Evolutionary conservation across 2,113 vertebrate genomes (phyloP), one percentile per base, ranked within the genome.

Genomic region (Carettochelys insculpta): DNA sequence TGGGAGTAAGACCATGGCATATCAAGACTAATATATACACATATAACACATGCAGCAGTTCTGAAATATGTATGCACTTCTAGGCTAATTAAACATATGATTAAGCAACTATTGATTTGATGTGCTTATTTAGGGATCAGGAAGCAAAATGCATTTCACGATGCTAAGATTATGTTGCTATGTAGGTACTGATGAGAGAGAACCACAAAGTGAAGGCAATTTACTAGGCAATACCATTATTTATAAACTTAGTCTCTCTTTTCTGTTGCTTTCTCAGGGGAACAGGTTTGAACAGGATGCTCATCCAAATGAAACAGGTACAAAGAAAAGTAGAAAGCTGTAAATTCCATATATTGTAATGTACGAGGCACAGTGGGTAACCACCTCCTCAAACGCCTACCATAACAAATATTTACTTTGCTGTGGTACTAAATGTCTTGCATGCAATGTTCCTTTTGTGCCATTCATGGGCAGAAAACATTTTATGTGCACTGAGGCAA

Each of bases 61-160:
- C 87, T 77, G 90, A 92, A 95, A 83, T 93, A 53, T 22, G 11
- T 73, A 77, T 85, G 77, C 47, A n/a, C 91, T 93, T 95, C 92
- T 82, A 93, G 84, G 73, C 34, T 94, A 93, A 95, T 95, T 95
- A 95, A 90, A 76, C 94, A 85, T 94, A 92, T 85, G 77, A 43
- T 95, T 96, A 95, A 94, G 93, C 77, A 93, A 92, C 93, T 95
- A 95, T 93, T 96, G 82, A 95, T 94, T 95, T 95, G 77, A 91
- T 95, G 80, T 79, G 58, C 82, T 90, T 84, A 93, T 90, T 2
- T 1, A 87, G 82, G 82, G 68, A 80, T 88, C 50, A 91, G 77
- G 95, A 81, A 52, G 68, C 83, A 91, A 84, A 79, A 91, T 83
- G 56, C 38, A 51, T 82, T 94, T 93, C 88, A 53, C 85, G 79